Evolutionary conservation across 2,888 invertebrate genomes (phyloP).

Genomic region (Ochropleura leucogaster): DNA sequence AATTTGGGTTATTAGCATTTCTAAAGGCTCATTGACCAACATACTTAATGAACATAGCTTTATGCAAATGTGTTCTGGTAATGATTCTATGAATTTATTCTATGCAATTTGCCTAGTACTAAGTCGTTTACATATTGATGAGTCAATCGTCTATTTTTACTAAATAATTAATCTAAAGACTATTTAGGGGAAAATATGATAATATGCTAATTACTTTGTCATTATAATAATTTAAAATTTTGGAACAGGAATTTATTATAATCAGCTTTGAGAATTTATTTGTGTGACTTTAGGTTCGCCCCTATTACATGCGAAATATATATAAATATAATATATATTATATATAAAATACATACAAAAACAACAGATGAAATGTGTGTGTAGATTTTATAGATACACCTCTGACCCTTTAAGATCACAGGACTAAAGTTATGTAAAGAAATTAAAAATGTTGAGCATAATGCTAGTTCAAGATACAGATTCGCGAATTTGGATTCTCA

Average conservation of each 20-base stretch:
- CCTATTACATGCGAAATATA: background rate
- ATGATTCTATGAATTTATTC: conserved; percentile 30
- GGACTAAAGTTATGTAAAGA: no score
- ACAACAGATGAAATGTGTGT: background rate
- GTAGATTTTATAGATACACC: background rate
- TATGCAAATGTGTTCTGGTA: conserved; percentile 30
- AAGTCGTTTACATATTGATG: conserved; percentile 13
- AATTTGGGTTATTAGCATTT: conserved; percentile 43
- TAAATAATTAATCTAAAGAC: background rate
- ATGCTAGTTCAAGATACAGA: conserved; percentile 29
- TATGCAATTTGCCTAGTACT: conserved; percentile 13
- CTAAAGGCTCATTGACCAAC: conserved; percentile 20
- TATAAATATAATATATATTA: no score
- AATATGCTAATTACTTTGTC: conserved; percentile 8
- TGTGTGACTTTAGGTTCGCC: background rate
- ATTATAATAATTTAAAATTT: background rate
- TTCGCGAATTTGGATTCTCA: conserved; percentile 71
- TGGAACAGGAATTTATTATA: background rate
- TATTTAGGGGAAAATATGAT: background rate
- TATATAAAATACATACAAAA: no score
- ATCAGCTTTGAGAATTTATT: background rate
- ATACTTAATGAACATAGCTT: conserved; percentile 14
- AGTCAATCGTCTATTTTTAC: conserved; percentile 12
- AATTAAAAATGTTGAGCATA: conserved; percentile 14
- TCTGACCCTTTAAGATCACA: background rate